Conservation (phyloP, 2,888 invertebrate genomes). For the Tetragonula carbonaria region DNA sequence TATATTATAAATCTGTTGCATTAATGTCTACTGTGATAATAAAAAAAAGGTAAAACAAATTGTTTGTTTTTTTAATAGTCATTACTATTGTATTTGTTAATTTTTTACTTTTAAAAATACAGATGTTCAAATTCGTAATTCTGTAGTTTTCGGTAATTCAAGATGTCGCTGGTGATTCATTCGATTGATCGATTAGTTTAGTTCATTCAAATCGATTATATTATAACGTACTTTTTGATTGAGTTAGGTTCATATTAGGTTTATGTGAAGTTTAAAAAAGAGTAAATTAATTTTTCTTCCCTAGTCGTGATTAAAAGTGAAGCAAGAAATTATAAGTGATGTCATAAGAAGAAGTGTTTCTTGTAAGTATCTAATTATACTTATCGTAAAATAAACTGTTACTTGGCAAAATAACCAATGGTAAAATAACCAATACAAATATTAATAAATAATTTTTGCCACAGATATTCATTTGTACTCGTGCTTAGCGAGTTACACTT, state of each 20-base stretch:
- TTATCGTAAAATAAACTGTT: no score
- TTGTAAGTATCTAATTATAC: background rate
- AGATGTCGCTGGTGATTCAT: background rate
- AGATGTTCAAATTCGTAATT: background rate
- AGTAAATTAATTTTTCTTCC: background rate
- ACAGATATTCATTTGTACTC: background rate
- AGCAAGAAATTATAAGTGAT: background rate
- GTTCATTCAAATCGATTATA: background rate
- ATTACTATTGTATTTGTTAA: background rate
- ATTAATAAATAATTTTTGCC: background rate
- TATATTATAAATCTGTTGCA: slow-evolving; percentile 44
- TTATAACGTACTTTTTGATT: background rate
- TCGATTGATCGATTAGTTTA: background rate
- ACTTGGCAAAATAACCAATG: background rate
- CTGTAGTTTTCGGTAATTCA: background rate
- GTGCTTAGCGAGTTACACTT: background rate
- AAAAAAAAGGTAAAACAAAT: slow-evolving; percentile 48
- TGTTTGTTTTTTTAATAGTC: background rate
- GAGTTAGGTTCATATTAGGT: no score
- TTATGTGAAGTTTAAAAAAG: no score
- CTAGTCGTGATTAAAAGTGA: background rate
- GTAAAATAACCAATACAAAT: background rate
- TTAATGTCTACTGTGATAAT: slow-evolving; percentile 78
- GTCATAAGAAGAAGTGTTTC: background rate
- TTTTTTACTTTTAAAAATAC: background rate